Evolutionary conservation across 1,140 invertebrate species (phyloP).

Genomic region (Polypedilum pembai): DNA sequence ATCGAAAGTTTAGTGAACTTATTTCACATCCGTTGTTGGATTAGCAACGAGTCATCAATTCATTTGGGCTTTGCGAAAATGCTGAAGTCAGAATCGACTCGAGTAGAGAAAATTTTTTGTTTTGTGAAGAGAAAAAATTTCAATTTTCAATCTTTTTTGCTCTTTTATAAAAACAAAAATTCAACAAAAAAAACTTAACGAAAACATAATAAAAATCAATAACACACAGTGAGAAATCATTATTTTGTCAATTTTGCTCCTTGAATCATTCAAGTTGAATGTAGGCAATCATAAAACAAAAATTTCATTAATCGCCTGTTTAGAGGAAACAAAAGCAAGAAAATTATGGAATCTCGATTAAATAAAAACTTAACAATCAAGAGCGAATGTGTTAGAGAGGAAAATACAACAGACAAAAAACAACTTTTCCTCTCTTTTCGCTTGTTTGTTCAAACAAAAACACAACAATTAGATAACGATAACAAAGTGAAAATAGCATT

Average conservation of each 20-base stretch:
- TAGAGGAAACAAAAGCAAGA: not conserved
- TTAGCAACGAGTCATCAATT: not conserved
- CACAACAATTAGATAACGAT: slow-evolving; percentile 5
- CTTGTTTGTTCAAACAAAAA: not conserved
- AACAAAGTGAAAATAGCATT: not conserved
- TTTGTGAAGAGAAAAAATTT: not conserved
- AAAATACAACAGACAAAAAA: not conserved
- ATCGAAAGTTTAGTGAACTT: too few relatives aligned
- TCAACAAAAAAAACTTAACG: not conserved
- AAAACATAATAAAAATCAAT: not conserved
- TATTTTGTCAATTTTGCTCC: slow-evolving; percentile 12
- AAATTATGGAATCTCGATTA: not conserved
- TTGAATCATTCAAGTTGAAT: too few relatives aligned
- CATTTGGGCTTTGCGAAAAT: not conserved
- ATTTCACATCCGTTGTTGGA: too few relatives aligned
- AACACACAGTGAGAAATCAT: not conserved
- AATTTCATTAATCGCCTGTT: not conserved
- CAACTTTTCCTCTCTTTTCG: not conserved
- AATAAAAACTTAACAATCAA: not conserved
- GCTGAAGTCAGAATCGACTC: not conserved
- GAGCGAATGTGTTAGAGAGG: too few relatives aligned
- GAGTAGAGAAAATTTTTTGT: not conserved
- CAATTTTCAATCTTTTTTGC: not conserved
- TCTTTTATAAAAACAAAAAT: not conserved
- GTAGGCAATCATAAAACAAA: not conserved